Evolutionary conservation across 2,888 invertebrate genomes (phyloP), one percentile per base, ranked within the genome.

Genomic region (Scrobipalpa atriplicella): DNA sequence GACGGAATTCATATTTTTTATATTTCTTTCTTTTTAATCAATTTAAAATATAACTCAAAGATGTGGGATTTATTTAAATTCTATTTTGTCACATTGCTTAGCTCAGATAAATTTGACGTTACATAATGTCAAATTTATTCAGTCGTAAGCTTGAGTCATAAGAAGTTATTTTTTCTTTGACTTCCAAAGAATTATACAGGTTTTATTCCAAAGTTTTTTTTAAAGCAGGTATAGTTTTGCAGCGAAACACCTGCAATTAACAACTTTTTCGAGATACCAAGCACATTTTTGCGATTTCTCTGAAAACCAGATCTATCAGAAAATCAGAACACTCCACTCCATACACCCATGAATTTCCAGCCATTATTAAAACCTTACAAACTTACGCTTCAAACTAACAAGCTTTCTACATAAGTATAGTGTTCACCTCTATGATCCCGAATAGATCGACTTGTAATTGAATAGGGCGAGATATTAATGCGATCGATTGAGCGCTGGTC

Each of bases 401-500:
- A 52, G 51, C 29, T 51, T 47, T 63, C 63, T 52, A 63, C 16
- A 52, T 65, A 67, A 51, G 36, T 56, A 62, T 62, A 29, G 62
- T n/a, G 62, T 18, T 67, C 65, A 67, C 67, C 67, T 67, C 56
- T 21, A 1, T 66, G 67, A 67, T 62, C 67, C 62, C 65, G 38
- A 66, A 66, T 62, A 43, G 56, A 51, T 58, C 62, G 65, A 38
- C 58, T 51, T n/a, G 68, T 69, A 69, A 71, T 73, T 70, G 70
- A 69, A 71, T 67, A 62, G 66, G 64, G 65, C 69, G 61, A 65
- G 62, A 67, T 70, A 69, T 67, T 70, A 70, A 69, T 67, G 69
- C 63, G 21, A 60, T 61, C 72, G 69, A 71, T 73, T 70, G 71
- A 70, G 68, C 67, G 38, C 16, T 41, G 66, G 70, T 71, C 69